Base-by-base conservation (phyloP, 2,113 vertebrate genomes). In the Helogale parvula region DNA sequence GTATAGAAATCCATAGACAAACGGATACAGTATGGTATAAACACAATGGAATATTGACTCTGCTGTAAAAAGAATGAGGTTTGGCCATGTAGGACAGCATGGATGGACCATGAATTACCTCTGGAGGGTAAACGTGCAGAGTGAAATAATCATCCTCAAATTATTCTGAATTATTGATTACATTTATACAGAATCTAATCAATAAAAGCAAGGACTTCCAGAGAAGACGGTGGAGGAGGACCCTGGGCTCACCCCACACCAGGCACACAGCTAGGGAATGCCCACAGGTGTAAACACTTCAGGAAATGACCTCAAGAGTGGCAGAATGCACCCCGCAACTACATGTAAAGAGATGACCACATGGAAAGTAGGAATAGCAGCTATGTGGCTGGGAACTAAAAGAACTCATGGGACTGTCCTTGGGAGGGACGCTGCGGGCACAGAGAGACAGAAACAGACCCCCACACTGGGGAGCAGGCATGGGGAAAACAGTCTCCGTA, bases 11-110 rank as follows among this genome's bases (percentile, higher is more conserved):
- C 19, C 27, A 11, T 21, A 72, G n/a, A 72, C 11, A 4, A 23
- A 23, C 1, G 35, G n/a, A 12, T 23, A 2, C 5, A n/a, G 2
- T 23, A 35, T 4, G 19, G 9, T 38, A 21, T 72, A 10, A 2
- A 72, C 33, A n/a, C 19, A 23, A 23, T 23, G 10, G 10, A 23
- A 23, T 72, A 11, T 72, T 38, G 41, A 11, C 69, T 71, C 19
- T 0, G 10, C 69, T 19, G 23, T 38, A 23, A 72, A 13, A 71
- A 71, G 33, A 54, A 8, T 7, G 69, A 72, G 21, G 38, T 41
- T 35, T 19, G 2, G 19, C 21, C 5, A 10, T 41, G 4, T 38
- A 21, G 10, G 12, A 25, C 9, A 27, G 3, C 35, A 72, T 5
- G 71, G 35, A 72, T 0, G 11, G 35, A 72, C 71, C 17, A 57